Conservation (phyloP, 2,797 vertebrate species). For the Cottoperca gobio region DNA sequence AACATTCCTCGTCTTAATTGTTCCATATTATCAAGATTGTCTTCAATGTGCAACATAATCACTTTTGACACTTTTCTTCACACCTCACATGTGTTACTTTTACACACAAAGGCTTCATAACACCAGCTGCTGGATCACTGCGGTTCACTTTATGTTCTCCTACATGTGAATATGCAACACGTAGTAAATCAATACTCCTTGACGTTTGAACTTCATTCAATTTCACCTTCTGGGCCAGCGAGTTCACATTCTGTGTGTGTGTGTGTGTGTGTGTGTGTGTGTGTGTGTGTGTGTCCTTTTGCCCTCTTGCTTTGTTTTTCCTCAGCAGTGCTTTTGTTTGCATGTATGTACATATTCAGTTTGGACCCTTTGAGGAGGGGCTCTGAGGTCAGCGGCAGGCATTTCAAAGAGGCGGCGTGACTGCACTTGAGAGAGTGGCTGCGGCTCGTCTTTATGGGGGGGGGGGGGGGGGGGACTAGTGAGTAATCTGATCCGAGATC, state of each 20-base stretch:
- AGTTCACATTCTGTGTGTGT: conserved; percentile 64
- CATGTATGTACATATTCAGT: conserved; percentile 48
- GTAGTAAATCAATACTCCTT: conserved; percentile 51
- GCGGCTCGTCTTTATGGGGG: conserved; percentile 18
- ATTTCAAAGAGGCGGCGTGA: conserved; percentile 35
- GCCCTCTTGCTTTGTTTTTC: conserved; percentile 37
- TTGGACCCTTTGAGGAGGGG: conserved; percentile 45
- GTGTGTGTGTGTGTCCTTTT: conserved; percentile 27
- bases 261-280: conserved; percentile 2
- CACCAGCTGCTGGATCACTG: conserved; percentile 56
- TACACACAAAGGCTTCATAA: conserved; percentile 74
- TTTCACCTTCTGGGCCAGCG: conserved; percentile 58
- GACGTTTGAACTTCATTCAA: conserved; percentile 74
- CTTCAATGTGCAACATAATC: conserved; percentile 74
- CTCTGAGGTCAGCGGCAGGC: conserved; percentile 54
- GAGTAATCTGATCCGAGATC: conserved; percentile 78
- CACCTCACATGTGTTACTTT: conserved; percentile 40
- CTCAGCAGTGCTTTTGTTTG: conserved; percentile 58
- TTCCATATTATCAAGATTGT: conserved; percentile 69
- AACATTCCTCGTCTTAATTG: conserved; percentile 70
- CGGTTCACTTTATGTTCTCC: conserved; percentile 46
- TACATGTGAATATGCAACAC: conserved; percentile 58
- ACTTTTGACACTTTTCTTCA: conserved; percentile 62
- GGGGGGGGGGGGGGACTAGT: conserved; percentile 2
- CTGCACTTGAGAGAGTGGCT: conserved; percentile 33